Conservation (phyloP, 2,797 vertebrate species). For the Macropodus opercularis region DNA sequence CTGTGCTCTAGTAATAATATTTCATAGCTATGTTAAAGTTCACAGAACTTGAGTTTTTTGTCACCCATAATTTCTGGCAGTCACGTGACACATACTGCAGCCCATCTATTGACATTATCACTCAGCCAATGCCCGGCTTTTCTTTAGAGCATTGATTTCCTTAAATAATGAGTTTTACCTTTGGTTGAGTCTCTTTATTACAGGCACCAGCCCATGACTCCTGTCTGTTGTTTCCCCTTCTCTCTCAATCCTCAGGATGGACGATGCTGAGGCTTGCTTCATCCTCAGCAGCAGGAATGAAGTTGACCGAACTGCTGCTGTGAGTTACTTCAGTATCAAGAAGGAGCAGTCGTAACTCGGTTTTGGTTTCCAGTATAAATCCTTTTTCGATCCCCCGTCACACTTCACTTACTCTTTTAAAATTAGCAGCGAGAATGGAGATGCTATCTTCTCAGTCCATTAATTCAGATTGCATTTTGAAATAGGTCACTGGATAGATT, state of each 20-base stretch:
- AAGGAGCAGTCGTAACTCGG: neutral
- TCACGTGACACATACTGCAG: neutral
- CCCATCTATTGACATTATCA: neutral
- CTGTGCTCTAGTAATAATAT: neutral
- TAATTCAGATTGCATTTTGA: conserved; percentile 24
- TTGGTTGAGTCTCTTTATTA: neutral
- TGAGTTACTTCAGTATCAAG: conserved; percentile 77
- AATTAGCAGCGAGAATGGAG: conserved; percentile 23
- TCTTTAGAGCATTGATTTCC: conserved; percentile 8
- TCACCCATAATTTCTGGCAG: neutral
- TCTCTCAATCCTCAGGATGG: conserved; percentile 86
- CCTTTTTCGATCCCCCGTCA: conserved; percentile 22
- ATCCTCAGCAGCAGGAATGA: conserved; percentile 98
- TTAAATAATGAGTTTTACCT: conserved; percentile 3
- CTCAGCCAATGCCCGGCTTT: conserved; percentile 1
- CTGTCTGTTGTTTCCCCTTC: neutral
- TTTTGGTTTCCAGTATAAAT: conserved; percentile 2
- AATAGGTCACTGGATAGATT: conserved; percentile 13
- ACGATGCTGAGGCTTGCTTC: conserved; percentile 97
- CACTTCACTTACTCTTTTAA: conserved; percentile 11
- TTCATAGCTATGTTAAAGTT: neutral
- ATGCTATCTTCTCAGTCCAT: conserved; percentile 28
- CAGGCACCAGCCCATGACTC: neutral
- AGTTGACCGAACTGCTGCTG: conserved; percentile 94
- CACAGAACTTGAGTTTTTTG: conserved; percentile 3